phyloP scores from a whole-genome alignment of 2,797 vertebrate genomes.

The Chelidonichthys spinosus region DNA sequence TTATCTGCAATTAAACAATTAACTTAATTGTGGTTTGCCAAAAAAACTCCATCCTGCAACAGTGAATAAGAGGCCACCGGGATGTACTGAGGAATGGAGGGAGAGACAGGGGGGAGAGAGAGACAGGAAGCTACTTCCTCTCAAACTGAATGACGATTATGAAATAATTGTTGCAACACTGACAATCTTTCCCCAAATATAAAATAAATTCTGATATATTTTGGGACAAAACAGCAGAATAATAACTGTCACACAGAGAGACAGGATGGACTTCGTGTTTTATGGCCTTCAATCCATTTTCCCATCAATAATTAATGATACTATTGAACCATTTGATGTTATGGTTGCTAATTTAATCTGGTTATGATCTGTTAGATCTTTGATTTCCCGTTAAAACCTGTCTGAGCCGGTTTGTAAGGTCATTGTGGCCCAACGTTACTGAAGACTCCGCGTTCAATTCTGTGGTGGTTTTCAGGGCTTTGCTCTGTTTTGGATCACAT shows the following conservation, averaged over 20 bases:
- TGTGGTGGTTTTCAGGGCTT: neutral
- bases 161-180: neutral
- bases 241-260: neutral
- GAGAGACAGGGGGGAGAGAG: neutral
- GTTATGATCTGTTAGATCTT: neutral
- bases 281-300: neutral
- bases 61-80: conserved; percentile 63
- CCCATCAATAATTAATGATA: neutral
- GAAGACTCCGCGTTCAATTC: neutral
- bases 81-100: conserved; percentile 18
- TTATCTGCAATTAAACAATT: conserved; percentile 82
- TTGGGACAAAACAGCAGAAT: neutral
- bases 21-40: conserved; percentile 78
- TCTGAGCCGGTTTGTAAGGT: neutral
- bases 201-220: neutral
- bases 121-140: conserved; percentile 8
- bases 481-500: neutral
- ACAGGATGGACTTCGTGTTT: neutral
- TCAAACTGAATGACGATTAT: neutral
- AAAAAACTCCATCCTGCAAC: conserved; percentile 65
- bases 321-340: neutral
- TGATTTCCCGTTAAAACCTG: neutral
- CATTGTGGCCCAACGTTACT: neutral
- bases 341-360: neutral
- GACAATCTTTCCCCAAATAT: neutral